phyloP scores from a whole-genome alignment of 2,113 vertebrate species.

The Theristicus caerulescens region DNA sequence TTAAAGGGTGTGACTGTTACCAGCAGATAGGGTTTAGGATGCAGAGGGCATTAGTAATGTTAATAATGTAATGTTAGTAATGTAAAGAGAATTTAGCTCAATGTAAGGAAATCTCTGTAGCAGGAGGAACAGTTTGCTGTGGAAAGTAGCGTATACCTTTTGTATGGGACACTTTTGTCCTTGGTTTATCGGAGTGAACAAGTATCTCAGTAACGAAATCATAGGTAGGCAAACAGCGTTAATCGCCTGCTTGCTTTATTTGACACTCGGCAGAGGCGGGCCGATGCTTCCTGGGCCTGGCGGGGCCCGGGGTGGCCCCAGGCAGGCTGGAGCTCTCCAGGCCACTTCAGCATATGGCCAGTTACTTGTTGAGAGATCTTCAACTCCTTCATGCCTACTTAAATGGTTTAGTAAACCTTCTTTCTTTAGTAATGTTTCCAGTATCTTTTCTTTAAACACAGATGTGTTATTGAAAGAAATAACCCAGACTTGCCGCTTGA shows the following conservation, averaged over 20 bases:
- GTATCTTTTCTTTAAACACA: neutral
- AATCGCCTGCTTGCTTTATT: neutral
- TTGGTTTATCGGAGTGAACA: rapidly evolving
- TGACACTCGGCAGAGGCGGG: neutral
- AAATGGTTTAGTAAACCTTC: neutral
- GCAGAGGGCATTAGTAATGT: neutral
- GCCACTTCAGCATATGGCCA: neutral
- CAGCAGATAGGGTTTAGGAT: neutral
- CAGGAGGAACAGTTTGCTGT: neutral
- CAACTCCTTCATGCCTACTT: neutral
- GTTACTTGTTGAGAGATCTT: neutral
- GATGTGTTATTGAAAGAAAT: neutral
- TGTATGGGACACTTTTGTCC: neutral
- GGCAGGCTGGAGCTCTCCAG: neutral
- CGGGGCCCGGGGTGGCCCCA: rapidly evolving
- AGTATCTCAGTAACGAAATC: neutral
- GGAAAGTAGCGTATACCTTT: rapidly evolving
- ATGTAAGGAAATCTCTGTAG: neutral
- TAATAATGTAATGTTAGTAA: too few relatives aligned
- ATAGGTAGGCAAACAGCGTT: neutral
- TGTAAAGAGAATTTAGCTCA: neutral
- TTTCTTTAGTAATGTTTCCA: rapidly evolving
- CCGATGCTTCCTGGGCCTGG: neutral
- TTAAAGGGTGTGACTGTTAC: neutral
- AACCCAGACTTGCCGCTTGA: neutral